phyloP scores from a whole-genome alignment of 2,113 vertebrate species.

The Haemorhous mexicanus region DNA sequence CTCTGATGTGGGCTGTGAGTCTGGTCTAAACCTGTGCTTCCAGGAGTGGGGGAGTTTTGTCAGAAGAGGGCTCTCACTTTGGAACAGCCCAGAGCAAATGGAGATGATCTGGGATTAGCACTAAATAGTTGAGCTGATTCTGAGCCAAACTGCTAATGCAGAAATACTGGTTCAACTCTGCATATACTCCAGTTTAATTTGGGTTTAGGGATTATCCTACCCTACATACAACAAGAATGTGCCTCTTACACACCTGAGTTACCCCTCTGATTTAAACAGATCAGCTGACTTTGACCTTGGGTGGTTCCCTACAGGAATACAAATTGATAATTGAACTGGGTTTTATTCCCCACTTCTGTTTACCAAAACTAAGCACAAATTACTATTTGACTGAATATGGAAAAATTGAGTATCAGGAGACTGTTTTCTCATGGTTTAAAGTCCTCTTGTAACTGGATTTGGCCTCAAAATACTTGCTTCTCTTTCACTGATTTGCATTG shows the following conservation, averaged over 20 bases:
- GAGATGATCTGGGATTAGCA: background rate
- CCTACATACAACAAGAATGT: background rate
- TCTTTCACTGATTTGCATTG: background rate
- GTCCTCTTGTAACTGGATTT: background rate
- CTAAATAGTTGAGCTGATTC: background rate
- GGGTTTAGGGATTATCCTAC: background rate
- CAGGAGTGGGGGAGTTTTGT: background rate
- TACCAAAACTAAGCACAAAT: background rate
- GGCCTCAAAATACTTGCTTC: background rate
- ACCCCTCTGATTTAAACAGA: background rate
- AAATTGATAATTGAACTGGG: background rate
- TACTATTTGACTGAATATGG: background rate
- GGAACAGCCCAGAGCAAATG: background rate
- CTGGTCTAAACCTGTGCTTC: background rate
- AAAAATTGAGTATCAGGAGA: background rate
- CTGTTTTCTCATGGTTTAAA: background rate
- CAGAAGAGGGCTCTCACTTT: background rate
- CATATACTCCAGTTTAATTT: background rate
- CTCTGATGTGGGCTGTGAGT: background rate
- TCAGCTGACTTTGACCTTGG: background rate
- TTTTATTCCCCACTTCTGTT: background rate
- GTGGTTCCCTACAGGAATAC: background rate
- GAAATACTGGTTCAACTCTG: conserved; percentile 26
- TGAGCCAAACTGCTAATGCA: conserved; percentile 4
- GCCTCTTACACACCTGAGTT: background rate